Conservation (phyloP, 2,797 vertebrate genomes). For the Nannoperca obscura region DNA sequence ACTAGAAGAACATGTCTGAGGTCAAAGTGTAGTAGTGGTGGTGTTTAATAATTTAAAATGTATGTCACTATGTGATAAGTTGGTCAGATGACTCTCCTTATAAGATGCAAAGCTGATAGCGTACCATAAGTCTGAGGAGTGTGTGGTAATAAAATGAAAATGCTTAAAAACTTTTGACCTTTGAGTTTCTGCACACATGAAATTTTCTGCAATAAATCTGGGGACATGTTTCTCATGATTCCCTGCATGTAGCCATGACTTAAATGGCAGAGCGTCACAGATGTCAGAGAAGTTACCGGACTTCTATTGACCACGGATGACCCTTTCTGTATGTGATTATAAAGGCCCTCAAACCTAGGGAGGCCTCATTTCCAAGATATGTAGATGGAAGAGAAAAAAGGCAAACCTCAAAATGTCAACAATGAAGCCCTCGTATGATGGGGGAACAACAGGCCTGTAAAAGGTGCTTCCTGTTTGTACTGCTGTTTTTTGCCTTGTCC, state of each 20-base stretch:
- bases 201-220: constrained; percentile 21
- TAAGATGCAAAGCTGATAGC: not conserved
- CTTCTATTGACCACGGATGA: constrained; percentile 46
- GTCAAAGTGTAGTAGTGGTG: not conserved
- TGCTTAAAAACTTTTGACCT: constrained; percentile 46
- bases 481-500: constrained; percentile 9
- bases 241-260: constrained; percentile 41
- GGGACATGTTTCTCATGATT: constrained; percentile 45
- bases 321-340: constrained; percentile 45
- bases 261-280: constrained; percentile 69
- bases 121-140: not conserved
- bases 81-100: not conserved
- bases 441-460: not conserved
- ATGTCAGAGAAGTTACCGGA: constrained; percentile 43
- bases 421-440: constrained; percentile 19
- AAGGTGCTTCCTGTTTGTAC: not conserved
- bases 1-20: not conserved
- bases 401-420: constrained; percentile 58
- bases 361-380: constrained; percentile 36
- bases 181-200: constrained; percentile 38
- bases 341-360: constrained; percentile 35
- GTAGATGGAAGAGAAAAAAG: constrained; percentile 34
- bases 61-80: not conserved
- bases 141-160: constrained; percentile 10
- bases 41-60: not conserved